A percentile compares a stretch with the other conserved stretches of the same genome.
phyloP scores from a whole-genome alignment of 1,140 invertebrate genomes.

The Berghia stephanieae region DNA sequence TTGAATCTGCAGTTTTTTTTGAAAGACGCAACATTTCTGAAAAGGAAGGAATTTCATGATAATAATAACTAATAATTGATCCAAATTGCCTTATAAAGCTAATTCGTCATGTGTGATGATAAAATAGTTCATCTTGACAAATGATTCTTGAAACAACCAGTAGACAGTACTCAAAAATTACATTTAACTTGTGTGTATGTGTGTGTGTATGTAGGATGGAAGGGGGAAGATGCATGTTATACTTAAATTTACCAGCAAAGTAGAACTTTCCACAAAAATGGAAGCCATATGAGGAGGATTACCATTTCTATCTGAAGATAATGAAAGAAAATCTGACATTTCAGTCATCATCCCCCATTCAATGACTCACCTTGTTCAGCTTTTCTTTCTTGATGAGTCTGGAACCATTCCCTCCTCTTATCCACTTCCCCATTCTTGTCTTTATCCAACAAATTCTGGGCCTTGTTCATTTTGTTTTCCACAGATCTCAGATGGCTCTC shows the following conservation, averaged over 20 bases:
- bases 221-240: no score
- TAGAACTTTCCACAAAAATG: neutral
- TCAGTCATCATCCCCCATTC: neutral
- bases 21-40: neutral
- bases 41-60: neutral
- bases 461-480: constrained; percentile 85
- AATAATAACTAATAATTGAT: neutral
- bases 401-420: constrained; percentile 83
- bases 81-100: neutral
- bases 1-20: neutral
- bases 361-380: constrained; percentile 76
- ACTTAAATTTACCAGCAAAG: neutral
- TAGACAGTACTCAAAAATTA: no score
- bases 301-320: neutral
- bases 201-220: neutral
- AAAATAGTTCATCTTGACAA: neutral
- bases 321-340: neutral
- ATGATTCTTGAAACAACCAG: neutral
- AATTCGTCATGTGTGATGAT: no score
- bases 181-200: neutral
- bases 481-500: constrained; percentile 84
- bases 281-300: neutral
- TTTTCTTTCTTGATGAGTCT: constrained; percentile 82
- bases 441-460: constrained; percentile 78
- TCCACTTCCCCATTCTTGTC: constrained; percentile 59